Percentiles rank a stretch among this genome's conserved stretches.
These are phyloP conservation scores for Blastomussa wellsi DNA, from an alignment of 92 coral and sea anemone species.

Conservation along the genomic window DNA sequence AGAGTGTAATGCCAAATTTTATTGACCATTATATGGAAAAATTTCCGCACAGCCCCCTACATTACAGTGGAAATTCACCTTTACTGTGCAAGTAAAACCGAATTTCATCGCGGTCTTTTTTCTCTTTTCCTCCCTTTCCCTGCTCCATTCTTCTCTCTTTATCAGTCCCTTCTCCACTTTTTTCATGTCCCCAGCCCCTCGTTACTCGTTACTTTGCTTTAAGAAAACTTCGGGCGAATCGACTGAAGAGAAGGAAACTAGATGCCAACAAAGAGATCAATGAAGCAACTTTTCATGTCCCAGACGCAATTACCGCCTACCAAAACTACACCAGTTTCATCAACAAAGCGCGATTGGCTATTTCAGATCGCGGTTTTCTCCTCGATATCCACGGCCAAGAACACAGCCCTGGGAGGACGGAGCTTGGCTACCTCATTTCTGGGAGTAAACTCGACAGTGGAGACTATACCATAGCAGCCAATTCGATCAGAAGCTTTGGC, in stretches of 20 bases:
- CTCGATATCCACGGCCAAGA: constrained; percentile 43
- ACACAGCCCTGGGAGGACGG: constrained; percentile 7
- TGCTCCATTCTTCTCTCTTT: too few species aligned
- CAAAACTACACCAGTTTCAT: constrained; percentile 24
- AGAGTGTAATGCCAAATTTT: too few species aligned
- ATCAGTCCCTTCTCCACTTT: too few species aligned
- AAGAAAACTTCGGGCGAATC: too few species aligned
- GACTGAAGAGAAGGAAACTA: constrained; percentile 17
- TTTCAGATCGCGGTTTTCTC: constrained; percentile 19
- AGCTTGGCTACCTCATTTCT: constrained; percentile 41
- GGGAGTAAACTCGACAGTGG: neutral
- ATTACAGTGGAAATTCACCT: too few species aligned
- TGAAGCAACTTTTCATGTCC: constrained; percentile 39
- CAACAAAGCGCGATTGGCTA: constrained; percentile 11
- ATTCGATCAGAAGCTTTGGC: constrained; percentile 34
- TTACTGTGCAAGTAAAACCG: too few species aligned
- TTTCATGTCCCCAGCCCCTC: too few species aligned
- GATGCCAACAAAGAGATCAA: constrained; percentile 35
- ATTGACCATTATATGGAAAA: too few species aligned
- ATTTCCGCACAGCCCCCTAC: too few species aligned
- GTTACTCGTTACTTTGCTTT: too few species aligned
- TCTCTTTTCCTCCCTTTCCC: too few species aligned
- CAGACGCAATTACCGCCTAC: constrained; percentile 38
- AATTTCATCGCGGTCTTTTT: too few species aligned
- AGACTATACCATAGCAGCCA: neutral